Evolutionary conservation across 1,140 invertebrate species (phyloP), one percentile per base, ranked within the genome.

Genomic region (Drosophila mayri): DNA sequence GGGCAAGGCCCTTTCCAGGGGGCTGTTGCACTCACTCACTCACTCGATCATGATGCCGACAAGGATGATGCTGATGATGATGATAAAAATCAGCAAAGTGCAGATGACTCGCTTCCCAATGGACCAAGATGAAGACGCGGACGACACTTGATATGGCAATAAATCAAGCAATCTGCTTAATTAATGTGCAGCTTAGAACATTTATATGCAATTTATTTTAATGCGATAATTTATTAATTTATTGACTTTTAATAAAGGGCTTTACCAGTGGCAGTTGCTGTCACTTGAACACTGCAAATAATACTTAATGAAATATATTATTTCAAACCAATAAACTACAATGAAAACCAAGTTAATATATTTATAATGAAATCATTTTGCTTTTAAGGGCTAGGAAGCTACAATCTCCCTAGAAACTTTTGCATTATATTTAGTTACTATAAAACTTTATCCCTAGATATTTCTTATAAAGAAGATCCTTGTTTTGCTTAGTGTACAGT

Each of bases 151-250:
- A 92, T 92, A 91, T 80, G 91, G 77, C 90, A 90, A 92, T 92
- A 92, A 92, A 92, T 92, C 91, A 92, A 91, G 88, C 91, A 92
- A 92, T 92, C 91, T 92, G 76, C 82, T 92, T 92, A 92, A 92
- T 92, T 92, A 92, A 92, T 91, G 91, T 92, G 82, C 81, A 92
- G 81, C 91, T 87, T 91, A 91, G 91, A 92, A 92, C 91, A 90
- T 92, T 92, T 92, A 92, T 84, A 85, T 92, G 91, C 91, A 83
- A 91, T 91, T 91, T 91, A 91, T 91, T 91, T 91, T 91, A 91
- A 91, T 91, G 74, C 84, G 84, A 92, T 92, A 92, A 91, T 92
- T 92, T 92, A 92, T 92, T 92, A 92, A 92, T 92, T 92, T 92
- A 92, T 92, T 92, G 91, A 84, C 91, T 90, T 90, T 92, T 90